Base-by-base conservation (phyloP, 2,113 vertebrate species). In the Heterotilapia buettikoferi region DNA sequence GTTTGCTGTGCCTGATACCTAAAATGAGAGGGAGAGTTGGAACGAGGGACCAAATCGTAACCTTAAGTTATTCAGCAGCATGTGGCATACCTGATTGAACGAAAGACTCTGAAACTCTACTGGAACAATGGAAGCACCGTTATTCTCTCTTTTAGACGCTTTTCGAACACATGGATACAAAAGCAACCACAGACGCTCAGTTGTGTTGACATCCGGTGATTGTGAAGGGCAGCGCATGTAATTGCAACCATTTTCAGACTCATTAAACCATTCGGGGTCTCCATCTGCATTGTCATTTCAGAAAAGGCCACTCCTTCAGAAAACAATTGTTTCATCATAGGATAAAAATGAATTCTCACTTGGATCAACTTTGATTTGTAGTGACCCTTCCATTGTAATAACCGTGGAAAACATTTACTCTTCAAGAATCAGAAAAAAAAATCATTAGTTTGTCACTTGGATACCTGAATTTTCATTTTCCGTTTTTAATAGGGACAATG, bases 61-160 rank as follows among this genome's bases (percentile, higher is more conserved):
- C n/a, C 68, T 79, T 66, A 87, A 93, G 86, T 73, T 36, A 56
- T 89, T 66, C 18, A 85, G 82, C 63, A 12, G 85, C 76, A 56
- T 85, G 18, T 88, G 54, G 87, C 53, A 78, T 40, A 12, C 19
- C 36, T 53, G 56, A 90, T 73, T 43, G 52, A 85, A 61, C 84
- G 45, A 83, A 66, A 68, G 45, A 18, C 24, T 29, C 40, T 76
- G 40, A 47, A 76, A 76, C 24, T 29, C 21, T 19, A 18, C 9
- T 47, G 40, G 21, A 73, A 47, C 24, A 76, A 47, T 50, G 29
- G 71, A 29, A 47, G 26, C 43, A 47, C 1, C 1, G 2, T 76
- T 47, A 50, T 47, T 50, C 43, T 31, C 71, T 7, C 24, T 29
- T 50, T 76, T 50, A 29, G 24, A 29, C 0, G 4, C 24, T 50